Evolutionary conservation across 1,140 invertebrate species (phyloP), one percentile per base, ranked within the genome.

Genomic region (Penaeus indicus): DNA sequence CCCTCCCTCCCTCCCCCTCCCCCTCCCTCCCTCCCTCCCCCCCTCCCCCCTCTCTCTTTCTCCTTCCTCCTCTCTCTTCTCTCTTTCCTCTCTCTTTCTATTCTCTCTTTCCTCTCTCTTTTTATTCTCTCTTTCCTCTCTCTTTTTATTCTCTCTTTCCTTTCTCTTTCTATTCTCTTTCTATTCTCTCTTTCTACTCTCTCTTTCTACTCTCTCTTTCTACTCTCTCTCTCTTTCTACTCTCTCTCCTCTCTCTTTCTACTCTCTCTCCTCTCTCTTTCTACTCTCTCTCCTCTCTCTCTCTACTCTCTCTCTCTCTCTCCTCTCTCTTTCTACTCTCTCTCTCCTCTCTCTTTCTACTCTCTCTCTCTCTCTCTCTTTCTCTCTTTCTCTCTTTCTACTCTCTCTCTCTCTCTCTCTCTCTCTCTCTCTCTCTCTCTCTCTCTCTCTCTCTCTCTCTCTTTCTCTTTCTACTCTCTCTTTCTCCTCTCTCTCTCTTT

Each of bases 71-170:
- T 7, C 7, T 7, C 7, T 47, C 61, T 47, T 82, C 80, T 82
- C 80, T 82, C 80, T 82, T 47, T 82, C 80, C 61, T 47, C 61
- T 47, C 61, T 47, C 61, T 47, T 82, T 47, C 61, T 47, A 25
- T 47, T 60, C 79, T 62, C 19, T n/a, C 22, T 18, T 7, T 27
- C 19, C 27, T 7, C 2, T 19, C 8, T 8, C 47, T 4, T 25
- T 32, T 21, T 19, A 21, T 3, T 61, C 7, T 81, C 79, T 62
- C 54, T 62, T 61, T 67, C 61, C 27, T n/a, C 64, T 61, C 64
- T 61, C 64, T 61, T 83, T 61, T 83, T 61, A 64, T 61, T 83
- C 81, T 83, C 81, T 83, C 81, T 83, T 61, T 83, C 81, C 64
- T 61, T 83, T 61, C 64, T 61, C 64, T 61, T 83, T 61, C 64